phyloP scores from a whole-genome alignment of 2,797 vertebrate species.

The Coregonus sp. region DNA sequence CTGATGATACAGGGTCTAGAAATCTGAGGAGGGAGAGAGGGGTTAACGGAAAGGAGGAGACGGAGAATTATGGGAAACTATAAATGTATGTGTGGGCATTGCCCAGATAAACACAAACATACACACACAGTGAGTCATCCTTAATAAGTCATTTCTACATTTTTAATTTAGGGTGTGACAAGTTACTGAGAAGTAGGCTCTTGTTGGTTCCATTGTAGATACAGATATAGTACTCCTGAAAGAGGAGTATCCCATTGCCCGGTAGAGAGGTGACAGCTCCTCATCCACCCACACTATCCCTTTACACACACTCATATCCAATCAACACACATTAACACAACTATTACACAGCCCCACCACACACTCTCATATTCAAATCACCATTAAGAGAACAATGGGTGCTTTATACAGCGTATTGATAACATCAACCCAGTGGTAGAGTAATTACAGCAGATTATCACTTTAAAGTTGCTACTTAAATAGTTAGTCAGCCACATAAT shows the following conservation, averaged over 20 bases:
- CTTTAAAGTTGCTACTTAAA: too few species aligned
- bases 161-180: slow-evolving; percentile 49
- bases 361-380: background rate
- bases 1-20: slow-evolving; percentile 4
- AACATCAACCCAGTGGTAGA: background rate
- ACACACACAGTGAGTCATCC: slow-evolving; percentile 54
- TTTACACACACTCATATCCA: background rate
- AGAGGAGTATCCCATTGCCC: too few species aligned
- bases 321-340: background rate
- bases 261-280: background rate
- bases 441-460: too few species aligned
- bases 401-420: background rate
- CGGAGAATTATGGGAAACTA: background rate
- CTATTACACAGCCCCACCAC: background rate
- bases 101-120: background rate
- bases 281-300: background rate
- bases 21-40: slow-evolving; percentile 10
- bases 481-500: too few species aligned
- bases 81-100: slow-evolving; percentile 5
- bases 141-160: slow-evolving; percentile 37
- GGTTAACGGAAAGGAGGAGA: background rate
- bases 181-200: slow-evolving; percentile 21
- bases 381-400: background rate
- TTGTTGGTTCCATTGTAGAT: background rate
- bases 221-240: background rate